A percentile compares a stretch with the other conserved stretches of the same genome.
These are phyloP conservation scores for Helicorthomorpha holstii DNA, from an alignment of 1,140 invertebrate species.

Conservation along the genomic window DNA sequence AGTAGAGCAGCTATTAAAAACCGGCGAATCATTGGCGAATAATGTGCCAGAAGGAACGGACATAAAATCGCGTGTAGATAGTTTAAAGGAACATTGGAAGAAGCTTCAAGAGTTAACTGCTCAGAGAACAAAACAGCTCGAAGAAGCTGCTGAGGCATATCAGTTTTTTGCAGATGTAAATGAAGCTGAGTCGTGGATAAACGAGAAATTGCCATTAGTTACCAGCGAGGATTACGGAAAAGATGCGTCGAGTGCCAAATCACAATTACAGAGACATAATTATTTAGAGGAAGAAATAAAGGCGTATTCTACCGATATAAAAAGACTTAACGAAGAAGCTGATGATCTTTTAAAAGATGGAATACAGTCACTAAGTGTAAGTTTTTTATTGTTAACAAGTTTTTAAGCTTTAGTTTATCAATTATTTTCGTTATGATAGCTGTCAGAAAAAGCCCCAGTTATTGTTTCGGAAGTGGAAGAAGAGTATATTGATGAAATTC, in stretches of 20 bases:
- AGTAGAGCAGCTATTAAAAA: conserved; percentile 53
- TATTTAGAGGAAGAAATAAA: conserved; percentile 79
- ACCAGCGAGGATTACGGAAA: conserved; percentile 71
- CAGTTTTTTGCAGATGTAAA: conserved; percentile 93
- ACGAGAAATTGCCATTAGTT: conserved; percentile 76
- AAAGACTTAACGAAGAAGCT: conserved; percentile 66
- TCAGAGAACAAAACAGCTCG: conserved; percentile 64
- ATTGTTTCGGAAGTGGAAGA: conserved; percentile 20
- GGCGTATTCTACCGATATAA: conserved; percentile 76
- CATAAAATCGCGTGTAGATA: conserved; percentile 59
- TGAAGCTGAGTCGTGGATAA: conserved; percentile 93
- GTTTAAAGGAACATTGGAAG: conserved; percentile 67
- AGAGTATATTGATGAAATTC: conserved; percentile 27
- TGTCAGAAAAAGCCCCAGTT: conserved; percentile 11
- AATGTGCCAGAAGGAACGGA: conserved; percentile 38
- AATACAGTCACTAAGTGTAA: conserved; percentile 50
- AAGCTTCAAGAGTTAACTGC: conserved; percentile 64
- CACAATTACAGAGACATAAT: conserved; percentile 64
- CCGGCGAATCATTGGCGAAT: conserved; percentile 37
- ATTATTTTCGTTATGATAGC: conserved; percentile 44
- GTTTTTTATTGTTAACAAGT: conserved; percentile 4
- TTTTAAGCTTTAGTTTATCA: conserved; percentile 31
- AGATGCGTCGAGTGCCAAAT: conserved; percentile 75
- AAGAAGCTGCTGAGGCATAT: conserved; percentile 86
- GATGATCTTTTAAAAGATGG: conserved; percentile 60